These are phyloP conservation scores for Abramis brama DNA, from an alignment of 2,113 vertebrate genomes.

Conservation along the genomic window DNA sequence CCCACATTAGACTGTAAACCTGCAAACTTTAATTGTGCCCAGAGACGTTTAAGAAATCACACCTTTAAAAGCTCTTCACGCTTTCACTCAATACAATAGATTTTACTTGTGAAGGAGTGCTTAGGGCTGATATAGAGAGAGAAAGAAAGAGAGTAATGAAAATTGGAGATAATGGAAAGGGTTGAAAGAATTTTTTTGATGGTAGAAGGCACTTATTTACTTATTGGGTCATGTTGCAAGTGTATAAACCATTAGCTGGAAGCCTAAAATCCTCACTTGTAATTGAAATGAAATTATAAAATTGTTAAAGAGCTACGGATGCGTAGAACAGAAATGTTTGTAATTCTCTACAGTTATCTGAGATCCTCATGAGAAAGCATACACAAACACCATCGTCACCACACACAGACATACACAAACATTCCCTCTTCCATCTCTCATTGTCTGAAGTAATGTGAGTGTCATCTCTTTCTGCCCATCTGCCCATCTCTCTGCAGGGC, in stretches of 20 bases:
- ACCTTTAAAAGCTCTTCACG: constrained; percentile 24
- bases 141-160: not conserved
- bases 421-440: too few relatives aligned
- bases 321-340: not conserved
- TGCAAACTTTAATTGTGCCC: constrained; percentile 11
- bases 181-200: not conserved
- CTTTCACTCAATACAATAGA: constrained; percentile 26
- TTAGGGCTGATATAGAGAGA: not conserved
- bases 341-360: not conserved
- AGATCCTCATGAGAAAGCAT: not conserved
- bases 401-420: not conserved
- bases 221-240: not conserved
- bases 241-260: not conserved
- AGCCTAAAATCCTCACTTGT: not conserved
- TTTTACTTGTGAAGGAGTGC: not conserved
- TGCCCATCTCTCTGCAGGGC: constrained; percentile 70
- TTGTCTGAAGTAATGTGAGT: too few relatives aligned
- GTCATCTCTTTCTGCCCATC: not conserved
- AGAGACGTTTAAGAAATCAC: constrained; percentile 11
- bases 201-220: not conserved
- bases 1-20: not conserved
- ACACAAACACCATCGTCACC: not conserved
- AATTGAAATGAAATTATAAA: not conserved
- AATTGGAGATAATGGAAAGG: not conserved
- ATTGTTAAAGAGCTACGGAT: not conserved